phyloP scores from a whole-genome alignment of 1,140 invertebrate species.

The Macrosteles quadrilineatus region DNA sequence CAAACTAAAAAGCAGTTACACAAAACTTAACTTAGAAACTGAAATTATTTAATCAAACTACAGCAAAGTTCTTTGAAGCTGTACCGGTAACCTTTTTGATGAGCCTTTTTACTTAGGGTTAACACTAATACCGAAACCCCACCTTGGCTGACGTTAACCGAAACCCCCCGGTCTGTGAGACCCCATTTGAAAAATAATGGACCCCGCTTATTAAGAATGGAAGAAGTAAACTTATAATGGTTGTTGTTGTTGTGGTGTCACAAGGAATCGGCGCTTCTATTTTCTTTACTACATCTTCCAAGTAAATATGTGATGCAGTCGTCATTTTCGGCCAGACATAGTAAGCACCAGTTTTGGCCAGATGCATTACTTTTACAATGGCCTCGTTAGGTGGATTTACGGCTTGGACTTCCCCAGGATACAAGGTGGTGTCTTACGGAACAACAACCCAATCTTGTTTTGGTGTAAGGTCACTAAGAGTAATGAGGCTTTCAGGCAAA shows the following conservation, averaged over 20 bases:
- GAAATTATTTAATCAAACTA: too few relatives aligned
- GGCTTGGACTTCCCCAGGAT: not conserved
- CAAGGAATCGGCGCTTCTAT: not conserved
- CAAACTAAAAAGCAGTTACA: too few relatives aligned
- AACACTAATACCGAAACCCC: too few relatives aligned
- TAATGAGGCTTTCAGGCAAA: not conserved
- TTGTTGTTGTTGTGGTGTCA: not conserved
- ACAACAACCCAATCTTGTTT: not conserved
- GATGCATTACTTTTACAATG: not conserved
- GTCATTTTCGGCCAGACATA: too few relatives aligned
- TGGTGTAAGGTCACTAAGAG: not conserved
- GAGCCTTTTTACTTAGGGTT: too few relatives aligned
- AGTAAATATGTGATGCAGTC: not conserved
- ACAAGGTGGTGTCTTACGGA: not conserved
- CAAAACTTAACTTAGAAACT: too few relatives aligned
- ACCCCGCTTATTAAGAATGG: too few relatives aligned
- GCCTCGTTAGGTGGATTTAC: not conserved
- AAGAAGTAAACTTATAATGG: not conserved
- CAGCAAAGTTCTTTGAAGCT: too few relatives aligned
- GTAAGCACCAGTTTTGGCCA: not conserved
- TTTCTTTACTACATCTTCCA: not conserved
- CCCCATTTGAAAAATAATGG: too few relatives aligned
- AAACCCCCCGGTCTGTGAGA: too few relatives aligned
- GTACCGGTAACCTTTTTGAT: too few relatives aligned
- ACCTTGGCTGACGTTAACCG: too few relatives aligned